A percentile compares a stretch with the other conserved stretches of the same genome.
Conservation (phyloP, 2,888 invertebrate genomes). For the Girardia tigrina region DNA sequence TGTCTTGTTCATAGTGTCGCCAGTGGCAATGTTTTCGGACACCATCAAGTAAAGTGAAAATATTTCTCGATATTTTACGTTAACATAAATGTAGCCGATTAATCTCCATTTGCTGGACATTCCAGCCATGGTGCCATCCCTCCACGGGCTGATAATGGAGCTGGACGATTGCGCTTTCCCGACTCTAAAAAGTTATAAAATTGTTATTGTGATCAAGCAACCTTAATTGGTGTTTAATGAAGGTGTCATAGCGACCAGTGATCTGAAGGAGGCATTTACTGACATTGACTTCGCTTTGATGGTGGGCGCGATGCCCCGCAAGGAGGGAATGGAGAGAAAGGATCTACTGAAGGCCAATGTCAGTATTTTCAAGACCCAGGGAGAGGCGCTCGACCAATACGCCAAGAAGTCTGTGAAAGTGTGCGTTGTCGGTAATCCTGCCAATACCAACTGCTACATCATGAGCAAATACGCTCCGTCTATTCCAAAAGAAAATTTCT, state of each 20-base stretch:
- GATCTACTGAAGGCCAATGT: constrained; percentile 91
- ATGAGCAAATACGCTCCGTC: constrained; percentile 78
- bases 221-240: constrained; percentile 38
- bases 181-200: constrained; percentile 60
- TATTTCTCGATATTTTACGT: neutral
- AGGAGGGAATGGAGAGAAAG: constrained; percentile 94
- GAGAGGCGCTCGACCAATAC: constrained; percentile 73
- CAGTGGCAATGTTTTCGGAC: constrained; percentile 85
- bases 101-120: constrained; percentile 82
- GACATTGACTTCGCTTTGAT: constrained; percentile 87
- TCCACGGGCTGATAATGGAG: constrained; percentile 96
- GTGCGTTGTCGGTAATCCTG: constrained; percentile 94
- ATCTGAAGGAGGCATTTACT: constrained; percentile 55
- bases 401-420: constrained; percentile 82
- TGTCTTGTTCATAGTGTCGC: constrained; percentile 82
- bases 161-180: constrained; percentile 85
- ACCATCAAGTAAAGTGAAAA: constrained; percentile 58
- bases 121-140: constrained; percentile 79
- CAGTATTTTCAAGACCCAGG: constrained; percentile 90
- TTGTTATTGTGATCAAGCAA: constrained; percentile 3
- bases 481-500: constrained; percentile 86
- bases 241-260: constrained; percentile 70
- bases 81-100: constrained; percentile 55
- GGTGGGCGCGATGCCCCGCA: constrained; percentile 93
- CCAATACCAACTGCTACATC: constrained; percentile 91